Conservation (phyloP, 2,113 vertebrate species). For the Petrocephalus microphthalmus region DNA sequence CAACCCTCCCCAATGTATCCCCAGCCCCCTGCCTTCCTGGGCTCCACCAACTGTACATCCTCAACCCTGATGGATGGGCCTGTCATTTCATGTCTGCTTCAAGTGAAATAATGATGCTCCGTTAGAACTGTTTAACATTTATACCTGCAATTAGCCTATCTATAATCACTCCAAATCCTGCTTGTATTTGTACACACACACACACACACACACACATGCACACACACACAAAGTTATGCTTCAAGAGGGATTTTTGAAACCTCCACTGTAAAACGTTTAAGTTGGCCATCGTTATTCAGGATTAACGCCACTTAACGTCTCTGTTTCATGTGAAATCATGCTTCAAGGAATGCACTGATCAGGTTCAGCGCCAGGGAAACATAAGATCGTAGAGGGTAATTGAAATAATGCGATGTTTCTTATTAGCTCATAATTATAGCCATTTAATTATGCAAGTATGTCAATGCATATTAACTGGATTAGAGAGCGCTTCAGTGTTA, state of each 20-base stretch:
- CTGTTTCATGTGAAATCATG: conserved; percentile 19
- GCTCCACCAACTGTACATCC: conserved; percentile 42
- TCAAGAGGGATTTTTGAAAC: conserved; percentile 3
- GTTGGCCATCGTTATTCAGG: conserved; percentile 4
- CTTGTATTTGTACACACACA: not conserved
- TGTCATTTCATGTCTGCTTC: conserved; percentile 55
- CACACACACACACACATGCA: conserved; percentile 1
- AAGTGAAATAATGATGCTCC: conserved; percentile 48
- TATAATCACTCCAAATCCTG: conserved; percentile 33
- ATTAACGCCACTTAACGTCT: conserved; percentile 13
- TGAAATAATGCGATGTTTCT: conserved; percentile 20
- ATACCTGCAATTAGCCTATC: conserved; percentile 40
- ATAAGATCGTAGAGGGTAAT: conserved; percentile 20
- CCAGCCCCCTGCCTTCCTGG: conserved; percentile 6
- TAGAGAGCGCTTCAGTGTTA: not conserved
- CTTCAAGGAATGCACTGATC: conserved; percentile 20
- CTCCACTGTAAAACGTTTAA: not conserved
- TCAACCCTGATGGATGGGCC: conserved; percentile 59
- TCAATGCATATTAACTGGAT: conserved; percentile 1
- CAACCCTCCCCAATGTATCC: not conserved
- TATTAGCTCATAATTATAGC: conserved; percentile 19
- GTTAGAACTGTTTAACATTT: conserved; percentile 46
- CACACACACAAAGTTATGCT: conserved; percentile 14
- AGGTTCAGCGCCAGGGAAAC: not conserved
- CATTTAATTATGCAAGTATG: conserved; percentile 24